Evolutionary conservation across 2,888 invertebrate species (phyloP), one percentile per base, ranked within the genome.

Genomic region (Parnassius orleans): DNA sequence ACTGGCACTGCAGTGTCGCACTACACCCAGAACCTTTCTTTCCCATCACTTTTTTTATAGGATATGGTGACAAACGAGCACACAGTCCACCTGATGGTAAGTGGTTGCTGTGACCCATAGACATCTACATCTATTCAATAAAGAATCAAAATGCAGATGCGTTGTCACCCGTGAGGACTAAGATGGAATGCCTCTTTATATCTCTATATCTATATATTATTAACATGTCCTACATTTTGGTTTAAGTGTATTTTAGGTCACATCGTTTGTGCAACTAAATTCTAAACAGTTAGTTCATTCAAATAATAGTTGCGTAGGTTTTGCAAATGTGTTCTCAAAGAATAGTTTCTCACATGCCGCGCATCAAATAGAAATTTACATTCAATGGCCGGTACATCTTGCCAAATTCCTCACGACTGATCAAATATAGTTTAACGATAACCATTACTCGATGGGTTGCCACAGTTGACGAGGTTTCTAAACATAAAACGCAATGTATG

Each of bases 261-360:
- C 12, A 46, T 15, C 41, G 41, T 5, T 41, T 14, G 10, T 42
- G 19, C 47, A 53, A 46, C 52, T 5, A 51, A 51, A 19, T 12
- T 19, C 2, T 53, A n/a, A 42, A 43, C 24, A 53, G 2, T 12
- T n/a, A 12, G 14, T 43, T 57, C 52, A 50, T 48, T 50, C 53
- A 53, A 53, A 62, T 62, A 57, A 57, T 57, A 48, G 57, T 53
- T 12, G 61, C 61, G 53, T 61, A 57, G 43, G 61, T 47, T 33
- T 47, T 41, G 51, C 42, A 53, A 53, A 57, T 57, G 19, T 24
- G 33, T n/a, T 15, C 42, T 15, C 51, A 44, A 53, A 51, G 53
- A 58, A 58, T 46, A 46, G 44, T 15, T 10, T 47, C 54, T 44
- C 53, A 46, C 51, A 54, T 58, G 41, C 63, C 58, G 11, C 14